A percentile compares a stretch with the other conserved stretches of the same genome.
Evolutionary conservation across 2,888 invertebrate genomes (phyloP).

Genomic region (Venustoraphidia nigricollis): DNA sequence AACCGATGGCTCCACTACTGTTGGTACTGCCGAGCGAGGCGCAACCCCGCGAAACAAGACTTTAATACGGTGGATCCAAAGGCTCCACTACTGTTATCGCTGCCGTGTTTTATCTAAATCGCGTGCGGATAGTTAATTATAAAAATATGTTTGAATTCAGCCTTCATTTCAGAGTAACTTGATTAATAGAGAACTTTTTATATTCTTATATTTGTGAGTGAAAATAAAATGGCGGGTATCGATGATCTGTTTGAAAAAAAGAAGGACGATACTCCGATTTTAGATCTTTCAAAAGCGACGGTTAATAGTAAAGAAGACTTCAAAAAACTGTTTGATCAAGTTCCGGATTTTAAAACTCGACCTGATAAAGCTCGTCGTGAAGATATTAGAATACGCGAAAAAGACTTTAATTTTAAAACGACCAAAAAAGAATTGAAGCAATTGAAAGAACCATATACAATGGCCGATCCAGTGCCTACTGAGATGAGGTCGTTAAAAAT

Average conservation of each 20-base stretch:
- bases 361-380: constrained; percentile 70
- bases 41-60: too few species aligned
- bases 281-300: constrained; percentile 68
- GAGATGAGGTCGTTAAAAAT: constrained; percentile 66
- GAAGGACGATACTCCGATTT: constrained; percentile 67
- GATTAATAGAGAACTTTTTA: too few species aligned
- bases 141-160: too few species aligned
- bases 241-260: constrained; percentile 76
- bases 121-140: too few species aligned
- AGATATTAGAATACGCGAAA: constrained; percentile 60
- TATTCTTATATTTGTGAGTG: too few species aligned
- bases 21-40: too few species aligned
- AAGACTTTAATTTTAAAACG: constrained; percentile 58
- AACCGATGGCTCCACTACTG: too few species aligned
- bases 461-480: constrained; percentile 64
- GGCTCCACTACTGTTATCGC: too few species aligned
- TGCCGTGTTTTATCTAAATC: too few species aligned
- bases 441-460: constrained; percentile 44
- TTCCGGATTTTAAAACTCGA: constrained; percentile 80
- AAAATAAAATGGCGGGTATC: constrained; percentile 40
- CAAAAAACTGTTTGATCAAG: constrained; percentile 65
- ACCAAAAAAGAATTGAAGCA: constrained; percentile 54
- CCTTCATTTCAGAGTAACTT: too few species aligned
- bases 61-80: too few species aligned
- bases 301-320: constrained; percentile 72